Conservation (phyloP, 2,888 invertebrate genomes). For the Nasonia oneida region DNA sequence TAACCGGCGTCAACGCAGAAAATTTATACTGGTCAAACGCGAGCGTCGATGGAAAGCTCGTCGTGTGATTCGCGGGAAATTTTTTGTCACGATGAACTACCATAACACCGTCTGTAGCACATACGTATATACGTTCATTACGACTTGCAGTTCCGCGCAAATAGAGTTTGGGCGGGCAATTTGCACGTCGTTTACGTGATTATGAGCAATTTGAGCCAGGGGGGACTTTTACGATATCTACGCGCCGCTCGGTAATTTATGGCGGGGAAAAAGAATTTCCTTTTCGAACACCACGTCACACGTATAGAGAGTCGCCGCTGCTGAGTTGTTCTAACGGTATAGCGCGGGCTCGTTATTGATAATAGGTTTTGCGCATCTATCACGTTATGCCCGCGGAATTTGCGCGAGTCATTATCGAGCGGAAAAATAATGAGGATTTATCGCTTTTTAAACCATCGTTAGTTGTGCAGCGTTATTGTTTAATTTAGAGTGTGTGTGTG, state of each 20-base stretch:
- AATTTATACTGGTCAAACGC: slow-evolving; percentile 21
- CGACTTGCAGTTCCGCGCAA: neutral
- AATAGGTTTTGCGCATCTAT: neutral
- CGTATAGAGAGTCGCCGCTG: neutral
- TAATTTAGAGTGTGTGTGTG: neutral
- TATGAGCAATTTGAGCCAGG: neutral
- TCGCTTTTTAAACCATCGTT: neutral
- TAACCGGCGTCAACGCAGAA: slow-evolving; percentile 24
- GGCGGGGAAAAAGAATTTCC: slow-evolving; percentile 7
- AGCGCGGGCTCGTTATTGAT: neutral
- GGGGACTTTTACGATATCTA: slow-evolving; percentile 1
- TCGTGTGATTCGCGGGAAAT: neutral
- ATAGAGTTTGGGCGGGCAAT: neutral
- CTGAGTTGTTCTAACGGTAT: neutral
- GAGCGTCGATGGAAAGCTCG: neutral
- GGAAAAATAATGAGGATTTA: neutral
- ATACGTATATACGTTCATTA: neutral
- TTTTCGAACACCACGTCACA: neutral
- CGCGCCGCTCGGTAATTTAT: neutral
- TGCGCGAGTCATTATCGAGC: neutral
- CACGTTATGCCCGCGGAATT: neutral
- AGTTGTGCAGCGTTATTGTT: neutral
- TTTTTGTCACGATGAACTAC: neutral
- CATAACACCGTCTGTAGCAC: neutral
- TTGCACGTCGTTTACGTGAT: slow-evolving; percentile 6